Base-by-base conservation (phyloP, 2,113 vertebrate genomes). In the Calyptomena viridis region DNA sequence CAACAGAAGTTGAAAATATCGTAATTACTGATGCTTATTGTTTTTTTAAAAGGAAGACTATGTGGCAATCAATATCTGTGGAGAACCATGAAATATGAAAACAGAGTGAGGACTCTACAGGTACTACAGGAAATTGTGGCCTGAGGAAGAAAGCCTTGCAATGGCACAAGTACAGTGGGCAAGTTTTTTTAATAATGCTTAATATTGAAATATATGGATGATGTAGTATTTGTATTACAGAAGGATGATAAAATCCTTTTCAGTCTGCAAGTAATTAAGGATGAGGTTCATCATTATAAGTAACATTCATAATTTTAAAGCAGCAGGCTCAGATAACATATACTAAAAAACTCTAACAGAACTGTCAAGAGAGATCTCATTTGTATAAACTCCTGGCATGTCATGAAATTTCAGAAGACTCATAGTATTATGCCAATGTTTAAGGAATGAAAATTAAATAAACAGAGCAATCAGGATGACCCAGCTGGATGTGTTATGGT, bases 381-480 rank as follows among this genome's bases (percentile, higher is more conserved):
- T 71, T 95, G 11, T 69, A 75, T 44, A 28, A 84, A 78, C 42
- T 64, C n/a, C 44, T 82, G 69, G 58, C 31, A 60, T 60, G 64
- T 64, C 37, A 78, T 75, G 81, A 84, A n/a, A 49, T 87, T 94
- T 75, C 73, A 76, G 93, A 82, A 82, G 89, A 31, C 25, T 82
- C 39, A 12, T 4, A 60, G 47, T 47, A 62, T 63, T 92, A 56
- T 91, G 93, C 49, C 69, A 95, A 23, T 93, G 63, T 94, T 96
- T 84, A 92, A 91, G 84, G 66, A 92, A 81, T 78, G 37, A 56
- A 89, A 71, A 66, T 30, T 50, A 92, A 96, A 86, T 56, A 93
- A 84, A 74, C 37, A 76, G 49, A 78, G 33, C 58, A 91, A 76
- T 81, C 89, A 95, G 53, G n/a, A 60, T 94, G 95, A 97, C 96